Base-by-base conservation (phyloP, 2,888 invertebrate species). In the Drosophila austrosaltans region DNA sequence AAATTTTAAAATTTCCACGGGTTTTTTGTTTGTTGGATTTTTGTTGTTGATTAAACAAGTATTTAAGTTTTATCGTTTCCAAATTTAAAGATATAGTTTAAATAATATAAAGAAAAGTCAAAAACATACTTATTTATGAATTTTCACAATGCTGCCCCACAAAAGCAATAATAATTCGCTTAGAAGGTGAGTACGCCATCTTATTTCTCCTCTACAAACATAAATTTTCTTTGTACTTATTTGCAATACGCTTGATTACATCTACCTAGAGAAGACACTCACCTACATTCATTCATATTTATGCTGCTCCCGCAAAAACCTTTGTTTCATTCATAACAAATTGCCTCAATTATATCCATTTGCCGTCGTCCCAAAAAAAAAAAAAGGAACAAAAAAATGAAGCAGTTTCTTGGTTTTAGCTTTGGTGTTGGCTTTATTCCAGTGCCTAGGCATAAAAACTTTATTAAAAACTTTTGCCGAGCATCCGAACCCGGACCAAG, bases 401-500 rank as follows among this genome's bases (percentile, higher is more conserved):
- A 42, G 2, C n/a, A 30, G 28, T 54, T 53, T 16, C 22, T 58
- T 44, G 25, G 62, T 63, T 48, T 63, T 57, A 2, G 36, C 10
- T 53, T 72, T 66, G 39, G 8, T 57, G 59, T 44, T 48, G 48
- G 48, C 48, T 48, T 48, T 48, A 48, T 53, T 60, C 62, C 66
- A 48, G 54, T 60, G 57, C 61, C 71, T 69, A 80, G 79, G 77
- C 78, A 82, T 79, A 80, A 86, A 81, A 89, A 89, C 87, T 88
- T 89, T 89, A 84, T 88, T 81, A 88, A 89, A 89, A 89, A 79
- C 82, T 87, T 87, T 87, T 64, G 70, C 48, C 8, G 48, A 48
- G 48, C 48, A 48, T 22, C 48, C 22, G 48, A 48, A 2, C 44
- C 20, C 20, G 20, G 44, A 3, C 20, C 20, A 44, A 12, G 69